Percentiles rank a stretch among this genome's conserved stretches.
Evolutionary conservation across 2,113 vertebrate genomes (phyloP).

Genomic region (Gymnorhina tibicen): DNA sequence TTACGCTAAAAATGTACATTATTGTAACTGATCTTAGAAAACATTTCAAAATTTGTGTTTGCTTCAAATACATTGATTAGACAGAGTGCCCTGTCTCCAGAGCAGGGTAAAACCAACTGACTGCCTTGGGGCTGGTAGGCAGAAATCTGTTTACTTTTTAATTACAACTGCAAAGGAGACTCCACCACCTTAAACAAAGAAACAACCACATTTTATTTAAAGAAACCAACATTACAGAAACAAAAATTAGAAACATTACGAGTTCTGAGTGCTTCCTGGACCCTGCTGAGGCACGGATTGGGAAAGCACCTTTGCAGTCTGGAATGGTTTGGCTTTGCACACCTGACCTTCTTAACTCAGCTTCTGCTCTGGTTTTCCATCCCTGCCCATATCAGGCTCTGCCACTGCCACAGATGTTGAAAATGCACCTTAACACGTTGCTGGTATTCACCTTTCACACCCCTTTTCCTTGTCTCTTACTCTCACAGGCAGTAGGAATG

Average conservation of each 20-base stretch:
- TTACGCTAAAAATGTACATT: not conserved
- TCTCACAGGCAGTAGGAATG: not conserved
- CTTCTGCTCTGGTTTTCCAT: not conserved
- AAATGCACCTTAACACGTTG: not conserved
- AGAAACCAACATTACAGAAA: not conserved
- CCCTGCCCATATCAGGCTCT: not conserved
- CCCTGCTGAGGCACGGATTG: not conserved
- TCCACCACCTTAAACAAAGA: not conserved
- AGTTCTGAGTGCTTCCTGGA: not conserved
- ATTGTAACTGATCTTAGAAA: not conserved
- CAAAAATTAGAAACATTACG: not conserved
- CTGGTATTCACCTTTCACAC: not conserved
- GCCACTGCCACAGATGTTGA: not conserved
- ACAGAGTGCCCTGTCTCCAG: not conserved
- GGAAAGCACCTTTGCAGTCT: not conserved
- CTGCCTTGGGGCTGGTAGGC: not conserved
- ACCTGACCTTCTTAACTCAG: not conserved
- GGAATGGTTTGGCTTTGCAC: not conserved
- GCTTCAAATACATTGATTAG: not conserved
- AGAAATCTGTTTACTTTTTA: not conserved
- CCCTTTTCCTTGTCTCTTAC: not conserved
- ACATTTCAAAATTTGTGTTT: not conserved
- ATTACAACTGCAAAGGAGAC: not conserved
- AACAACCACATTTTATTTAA: conserved; percentile 17
- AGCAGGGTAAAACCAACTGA: not conserved